These are phyloP conservation scores for Sialia sialis DNA, from an alignment of 2,113 vertebrate genomes.

Conservation along the genomic window DNA sequence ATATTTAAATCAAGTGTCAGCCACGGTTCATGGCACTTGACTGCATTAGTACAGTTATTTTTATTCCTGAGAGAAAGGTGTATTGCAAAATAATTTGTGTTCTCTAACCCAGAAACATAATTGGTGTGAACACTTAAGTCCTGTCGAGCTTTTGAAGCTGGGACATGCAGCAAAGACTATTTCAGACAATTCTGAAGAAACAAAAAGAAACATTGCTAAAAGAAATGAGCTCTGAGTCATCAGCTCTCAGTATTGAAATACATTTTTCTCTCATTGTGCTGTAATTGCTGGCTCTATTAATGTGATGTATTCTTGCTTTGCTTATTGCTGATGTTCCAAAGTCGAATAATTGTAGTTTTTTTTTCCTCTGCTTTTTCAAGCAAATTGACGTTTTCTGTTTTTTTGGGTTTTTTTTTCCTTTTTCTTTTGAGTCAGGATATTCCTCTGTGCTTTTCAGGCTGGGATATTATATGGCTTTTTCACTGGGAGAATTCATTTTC, in stretches of 20 bases:
- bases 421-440: background rate
- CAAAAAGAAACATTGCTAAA: constrained; percentile 3
- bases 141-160: constrained; percentile 27
- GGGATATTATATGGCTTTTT: background rate
- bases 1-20: background rate
- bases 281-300: constrained; percentile 52
- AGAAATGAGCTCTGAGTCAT: constrained; percentile 46
- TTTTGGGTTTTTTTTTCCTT: background rate
- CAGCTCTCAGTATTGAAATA: constrained; percentile 50
- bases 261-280: constrained; percentile 39
- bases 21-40: background rate
- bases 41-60: constrained; percentile 9
- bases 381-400: constrained; percentile 3
- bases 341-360: constrained; percentile 3
- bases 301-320: constrained; percentile 16
- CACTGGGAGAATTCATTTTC: background rate
- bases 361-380: background rate
- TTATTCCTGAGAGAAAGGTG: constrained; percentile 21
- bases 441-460: background rate
- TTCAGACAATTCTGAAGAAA: constrained; percentile 50
- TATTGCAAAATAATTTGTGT: constrained; percentile 21
- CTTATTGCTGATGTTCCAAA: constrained; percentile 42
- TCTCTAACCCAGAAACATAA: background rate
- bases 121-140: constrained; percentile 19
- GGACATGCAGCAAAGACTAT: background rate